Evolutionary conservation across 2,797 vertebrate genomes (phyloP).

Genomic region (Pseudochromis fuscus): DNA sequence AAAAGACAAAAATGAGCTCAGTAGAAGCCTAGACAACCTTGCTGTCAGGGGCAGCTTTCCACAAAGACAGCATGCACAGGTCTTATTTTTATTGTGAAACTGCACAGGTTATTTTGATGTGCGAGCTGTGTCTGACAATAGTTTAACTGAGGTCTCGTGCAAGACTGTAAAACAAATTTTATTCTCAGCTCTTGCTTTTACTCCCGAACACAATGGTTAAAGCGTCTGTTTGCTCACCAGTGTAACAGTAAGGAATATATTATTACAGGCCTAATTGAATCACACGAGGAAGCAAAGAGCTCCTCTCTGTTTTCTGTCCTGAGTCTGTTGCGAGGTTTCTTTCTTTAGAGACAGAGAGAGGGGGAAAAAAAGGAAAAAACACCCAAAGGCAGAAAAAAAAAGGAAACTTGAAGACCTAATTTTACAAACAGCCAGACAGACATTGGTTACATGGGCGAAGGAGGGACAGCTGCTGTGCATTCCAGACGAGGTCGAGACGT

Average conservation of each 20-base stretch:
- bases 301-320: conserved; percentile 50
- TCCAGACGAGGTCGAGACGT: conserved; percentile 81
- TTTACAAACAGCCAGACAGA: conserved; percentile 77
- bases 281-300: conserved; percentile 52
- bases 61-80: background rate
- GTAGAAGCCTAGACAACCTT: conserved; percentile 21
- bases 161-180: conserved; percentile 34
- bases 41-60: conserved; percentile 17
- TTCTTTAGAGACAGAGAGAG: conserved; percentile 31
- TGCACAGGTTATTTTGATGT: conserved; percentile 36
- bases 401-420: conserved; percentile 58
- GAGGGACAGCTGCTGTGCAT: conserved; percentile 84
- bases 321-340: conserved; percentile 42
- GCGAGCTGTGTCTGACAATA: conserved; percentile 29
- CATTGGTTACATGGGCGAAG: conserved; percentile 73
- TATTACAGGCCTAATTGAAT: conserved; percentile 75
- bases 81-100: conserved; percentile 41
- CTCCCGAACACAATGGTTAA: conserved; percentile 34
- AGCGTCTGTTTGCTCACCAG: conserved; percentile 48
- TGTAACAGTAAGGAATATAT: conserved; percentile 49
- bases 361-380: conserved; percentile 3
- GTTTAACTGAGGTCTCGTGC: conserved; percentile 16
- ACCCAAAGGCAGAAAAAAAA: conserved; percentile 46
- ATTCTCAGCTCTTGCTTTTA: conserved; percentile 35
- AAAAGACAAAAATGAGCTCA: conserved; percentile 47